Evolutionary conservation across 2,888 invertebrate genomes (phyloP).

Genomic region (Autographa gamma): DNA sequence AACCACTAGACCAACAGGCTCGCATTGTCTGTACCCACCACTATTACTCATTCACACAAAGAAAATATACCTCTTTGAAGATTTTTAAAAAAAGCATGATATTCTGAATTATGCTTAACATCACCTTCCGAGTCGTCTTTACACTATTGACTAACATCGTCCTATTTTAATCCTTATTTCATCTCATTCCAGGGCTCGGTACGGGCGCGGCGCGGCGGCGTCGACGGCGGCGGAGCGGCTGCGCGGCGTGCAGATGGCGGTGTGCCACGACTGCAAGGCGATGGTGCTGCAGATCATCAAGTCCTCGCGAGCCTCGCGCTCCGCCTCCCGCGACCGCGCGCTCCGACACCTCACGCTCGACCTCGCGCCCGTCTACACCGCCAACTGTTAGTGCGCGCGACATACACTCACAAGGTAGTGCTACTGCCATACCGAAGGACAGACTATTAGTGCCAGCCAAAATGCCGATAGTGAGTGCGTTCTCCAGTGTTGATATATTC

Average conservation of each 20-base stretch:
- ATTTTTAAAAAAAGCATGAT: no score
- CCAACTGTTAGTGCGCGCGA: constrained; percentile 74
- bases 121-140: no score
- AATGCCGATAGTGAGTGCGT: neutral
- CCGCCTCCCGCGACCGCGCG: constrained; percentile 94
- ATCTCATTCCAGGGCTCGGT: constrained; percentile 85
- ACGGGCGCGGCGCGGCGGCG: constrained; percentile 90
- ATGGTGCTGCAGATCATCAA: constrained; percentile 98
- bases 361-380: constrained; percentile 94
- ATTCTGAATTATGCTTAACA: no score
- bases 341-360: constrained; percentile 94
- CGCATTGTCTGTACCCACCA: no score
- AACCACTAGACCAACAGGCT: no score
- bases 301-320: constrained; percentile 94
- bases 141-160: no score
- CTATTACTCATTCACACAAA: no score
- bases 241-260: constrained; percentile 94
- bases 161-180: neutral
- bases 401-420: constrained; percentile 24
- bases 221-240: constrained; percentile 90
- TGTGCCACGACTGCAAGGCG: constrained; percentile 98
- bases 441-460: neutral
- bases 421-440: constrained; percentile 6
- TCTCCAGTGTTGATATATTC: neutral
- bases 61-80: no score